Evolutionary conservation across 2,113 vertebrate species (phyloP), one percentile per base, ranked within the genome.

Genomic region (Semnopithecus entellus): DNA sequence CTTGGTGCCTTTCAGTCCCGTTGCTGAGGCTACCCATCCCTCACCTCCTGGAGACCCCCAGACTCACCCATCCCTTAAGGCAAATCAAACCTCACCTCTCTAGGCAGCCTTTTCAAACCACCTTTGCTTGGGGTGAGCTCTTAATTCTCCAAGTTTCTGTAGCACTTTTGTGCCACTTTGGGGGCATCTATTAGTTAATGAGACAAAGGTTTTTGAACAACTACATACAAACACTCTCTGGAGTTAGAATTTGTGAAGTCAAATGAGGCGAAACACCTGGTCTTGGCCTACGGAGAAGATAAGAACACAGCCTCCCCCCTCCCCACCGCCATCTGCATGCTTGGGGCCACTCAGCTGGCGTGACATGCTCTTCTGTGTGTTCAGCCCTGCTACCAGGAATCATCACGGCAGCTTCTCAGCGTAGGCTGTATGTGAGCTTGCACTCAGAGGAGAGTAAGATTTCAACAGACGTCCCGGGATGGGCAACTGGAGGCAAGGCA

Each of bases 291-390:
- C 48, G 40, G 64, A 22, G 30, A 43, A 48, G 59, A 50, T 13
- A 92, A 38, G 38, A 55, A 70, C 73, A 30, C 52, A 20, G 52
- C 52, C 52, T 55, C 52, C 52, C 18, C 6, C 6, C 18, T 8
- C 18, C 18, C 52, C 52, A 7, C 4, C 0, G 30, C 76, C 57
- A n/a, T 20, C 35, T 0, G 64, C 0, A 38, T 11, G 32, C 22
- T 11, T 8, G 3, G n/a, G 45, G 22, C 35, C 0, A 0, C 14
- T 8, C 5, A 0, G 43, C 16, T 8, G 3, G 89, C 25, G 20
- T 0, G 25, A 64, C 48, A 2, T 0, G 3, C 30, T 66, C 73
- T 38, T 73, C 59, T 80, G 78, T 9, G 11, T 0, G 14, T 11
- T 23, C 78, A 90, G 68, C 70, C 59, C 48, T 43, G 18, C 32